Percentiles rank a stretch among this genome's conserved stretches.
phyloP scores from a whole-genome alignment of 1,140 invertebrate genomes.

The Cataglyphis hispanica region DNA sequence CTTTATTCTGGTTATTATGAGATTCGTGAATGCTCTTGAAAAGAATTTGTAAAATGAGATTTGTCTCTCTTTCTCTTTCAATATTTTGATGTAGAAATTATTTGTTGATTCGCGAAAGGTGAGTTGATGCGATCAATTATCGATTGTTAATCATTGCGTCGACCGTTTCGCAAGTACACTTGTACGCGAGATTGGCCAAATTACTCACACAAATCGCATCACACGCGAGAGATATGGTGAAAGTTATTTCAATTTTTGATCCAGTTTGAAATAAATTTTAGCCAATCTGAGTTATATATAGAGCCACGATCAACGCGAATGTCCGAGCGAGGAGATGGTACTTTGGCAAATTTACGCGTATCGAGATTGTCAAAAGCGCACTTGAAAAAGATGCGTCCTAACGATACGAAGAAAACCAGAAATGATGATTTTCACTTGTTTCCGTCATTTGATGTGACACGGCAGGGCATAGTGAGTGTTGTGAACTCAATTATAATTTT shows the following conservation, averaged over 20 bases:
- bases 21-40: not conserved
- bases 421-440: conserved; percentile 65
- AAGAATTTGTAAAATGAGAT: not conserved
- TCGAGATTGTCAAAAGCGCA: not conserved
- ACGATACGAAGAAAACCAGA: not conserved
- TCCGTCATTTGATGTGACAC: conserved; percentile 65
- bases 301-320: not conserved
- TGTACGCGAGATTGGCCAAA: conserved; percentile 54
- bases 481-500: conserved; percentile 66
- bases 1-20: not conserved
- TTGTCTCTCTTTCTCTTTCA: not conserved
- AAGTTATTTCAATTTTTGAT: conserved; percentile 86
- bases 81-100: conserved; percentile 16
- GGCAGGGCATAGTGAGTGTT: conserved; percentile 69
- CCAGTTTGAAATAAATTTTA: conserved; percentile 86
- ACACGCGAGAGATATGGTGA: conserved; percentile 74
- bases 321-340: conserved; percentile 19
- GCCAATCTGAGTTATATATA: conserved; percentile 69
- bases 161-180: conserved; percentile 8
- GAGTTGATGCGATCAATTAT: not conserved
- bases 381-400: not conserved
- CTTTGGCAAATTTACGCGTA: conserved; percentile 50
- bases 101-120: not conserved
- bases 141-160: conserved; percentile 5
- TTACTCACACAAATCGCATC: conserved; percentile 5